Base-by-base conservation (phyloP, 2,888 invertebrate species). In the Phrixothrix hirtus region DNA sequence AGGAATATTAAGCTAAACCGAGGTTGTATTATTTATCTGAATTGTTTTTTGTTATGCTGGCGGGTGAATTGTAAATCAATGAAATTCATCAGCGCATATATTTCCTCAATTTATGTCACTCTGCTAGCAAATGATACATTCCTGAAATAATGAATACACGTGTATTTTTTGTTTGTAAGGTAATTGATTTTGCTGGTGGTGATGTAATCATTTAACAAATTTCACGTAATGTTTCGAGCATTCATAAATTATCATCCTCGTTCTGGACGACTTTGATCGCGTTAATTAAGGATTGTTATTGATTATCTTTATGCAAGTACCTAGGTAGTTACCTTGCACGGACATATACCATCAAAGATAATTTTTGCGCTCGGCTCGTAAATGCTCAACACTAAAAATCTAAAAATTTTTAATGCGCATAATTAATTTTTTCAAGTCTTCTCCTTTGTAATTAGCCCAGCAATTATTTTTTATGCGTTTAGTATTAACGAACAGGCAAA, bases 61-160 rank as follows among this genome's bases (percentile, higher is more conserved):
- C 38, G 38, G 38, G 41, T 30, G 30, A 41, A 30, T 41, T 41
- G 30, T 30, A 41, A 41, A 41, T 41, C 41, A 30, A 41, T 41
- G 41, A 41, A 30, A 10, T 30, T 31, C 30, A 12, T 11, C 17
- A 2, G 25, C 13, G 31, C 38, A 26, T 13, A 46, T 14, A 30
- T 46, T 31, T 30, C 38, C 13, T 46, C 25, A 30, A 37, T 38
- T 38, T 39, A 15, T 32, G 27, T 32, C 38, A 26, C 15, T 31
- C 27, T 32, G 38, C 26, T 47, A 39, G 13, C 30, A 39, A 44
- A 38, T 15, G 47, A 34, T 35, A 45, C 45, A 44, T 35, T 32
- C 45, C 39, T 21, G 34, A 31, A 45, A 39, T 45, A 45, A 51
- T 51, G 38, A 32, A 39, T 21, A 38, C 38, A 38, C 38, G 38